Evolutionary conservation across 2,797 vertebrate species (phyloP), one percentile per base, ranked within the genome.

Genomic region (Gouania willdenowi): DNA sequence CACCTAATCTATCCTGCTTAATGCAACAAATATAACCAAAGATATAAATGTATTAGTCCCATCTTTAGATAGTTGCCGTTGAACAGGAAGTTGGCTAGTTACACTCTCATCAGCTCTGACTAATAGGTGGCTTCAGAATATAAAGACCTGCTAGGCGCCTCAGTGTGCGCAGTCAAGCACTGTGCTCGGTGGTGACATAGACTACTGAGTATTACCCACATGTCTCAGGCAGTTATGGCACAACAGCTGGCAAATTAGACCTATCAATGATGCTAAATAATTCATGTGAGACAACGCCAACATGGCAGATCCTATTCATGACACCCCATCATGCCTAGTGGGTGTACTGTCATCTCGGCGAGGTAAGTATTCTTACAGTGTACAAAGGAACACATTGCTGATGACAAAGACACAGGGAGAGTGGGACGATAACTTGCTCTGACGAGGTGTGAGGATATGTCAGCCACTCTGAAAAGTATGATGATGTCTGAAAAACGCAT

Each of bases 211-310:
- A 67, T 84, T 83, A 83, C 79, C 81, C 62, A 74, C 53, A 64
- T 80, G 75, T 43, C 72, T 71, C 67, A 45, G 75, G 82, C 76
- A 77, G 72, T 83, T 83, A 82, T 77, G 75, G 67, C 75, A 87
- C 79, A 82, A 84, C 79, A 86, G 83, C 83, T 83, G 83, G 81
- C 79, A 83, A 83, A 85, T 81, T 83, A 85, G 84, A 81, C 74
- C 80, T 69, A 87, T 87, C 84, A 87, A 36, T 54, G 43, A 82
- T 80, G 77, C 73, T 85, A 80, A 85, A 85, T 85, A 85, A 87
- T 87, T 84, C 81, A 85, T 82, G 75, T 66, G 71, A 75, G 76
- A 84, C 83, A 81, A 82, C 81, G 71, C 71, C 77, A 83, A 85
- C 80, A 77, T 80, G 83, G 75, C 81, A 77, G 81, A 76, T 75